Percentiles rank a stretch among this genome's conserved stretches.
Evolutionary conservation across 2,888 invertebrate species (phyloP).

Genomic region (Capitulum mitella): DNA sequence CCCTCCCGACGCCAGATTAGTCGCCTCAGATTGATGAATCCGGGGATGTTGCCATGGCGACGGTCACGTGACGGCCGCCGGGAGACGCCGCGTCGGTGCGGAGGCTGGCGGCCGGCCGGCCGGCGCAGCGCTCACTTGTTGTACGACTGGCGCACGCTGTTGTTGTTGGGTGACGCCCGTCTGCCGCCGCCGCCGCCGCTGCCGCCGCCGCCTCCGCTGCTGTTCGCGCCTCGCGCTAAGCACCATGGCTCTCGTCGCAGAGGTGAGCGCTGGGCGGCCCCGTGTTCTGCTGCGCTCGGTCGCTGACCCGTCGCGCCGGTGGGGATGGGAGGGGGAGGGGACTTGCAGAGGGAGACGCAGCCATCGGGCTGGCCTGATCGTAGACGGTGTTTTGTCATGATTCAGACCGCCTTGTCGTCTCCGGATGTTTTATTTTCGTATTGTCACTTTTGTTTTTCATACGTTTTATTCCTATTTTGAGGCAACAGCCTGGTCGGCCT

Average conservation of each 20-base stretch:
- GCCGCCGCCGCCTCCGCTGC: too few species aligned
- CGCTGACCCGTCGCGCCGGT: too few species aligned
- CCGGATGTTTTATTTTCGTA: background rate
- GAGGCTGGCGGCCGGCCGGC: background rate
- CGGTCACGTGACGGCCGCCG: background rate
- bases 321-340: too few species aligned
- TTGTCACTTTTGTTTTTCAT: background rate
- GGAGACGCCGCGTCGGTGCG: slow-evolving; percentile 7
- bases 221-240: too few species aligned
- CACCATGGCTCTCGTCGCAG: slow-evolving; percentile 7
- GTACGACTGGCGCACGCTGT: background rate
- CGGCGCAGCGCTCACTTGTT: slow-evolving; percentile 21
- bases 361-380: too few species aligned
- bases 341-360: too few species aligned
- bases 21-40: slow-evolving; percentile 17
- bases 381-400: background rate
- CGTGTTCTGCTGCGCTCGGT: too few species aligned
- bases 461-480: too few species aligned
- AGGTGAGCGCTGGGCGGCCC: too few species aligned
- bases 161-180: background rate
- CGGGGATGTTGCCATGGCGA: slow-evolving; percentile 18
- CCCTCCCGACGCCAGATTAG: slow-evolving; percentile 15
- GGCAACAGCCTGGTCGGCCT: too few species aligned
- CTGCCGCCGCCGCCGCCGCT: too few species aligned
- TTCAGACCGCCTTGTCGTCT: background rate